phyloP scores from a whole-genome alignment of 2,888 invertebrate species.

The Argyra leucocephala region DNA sequence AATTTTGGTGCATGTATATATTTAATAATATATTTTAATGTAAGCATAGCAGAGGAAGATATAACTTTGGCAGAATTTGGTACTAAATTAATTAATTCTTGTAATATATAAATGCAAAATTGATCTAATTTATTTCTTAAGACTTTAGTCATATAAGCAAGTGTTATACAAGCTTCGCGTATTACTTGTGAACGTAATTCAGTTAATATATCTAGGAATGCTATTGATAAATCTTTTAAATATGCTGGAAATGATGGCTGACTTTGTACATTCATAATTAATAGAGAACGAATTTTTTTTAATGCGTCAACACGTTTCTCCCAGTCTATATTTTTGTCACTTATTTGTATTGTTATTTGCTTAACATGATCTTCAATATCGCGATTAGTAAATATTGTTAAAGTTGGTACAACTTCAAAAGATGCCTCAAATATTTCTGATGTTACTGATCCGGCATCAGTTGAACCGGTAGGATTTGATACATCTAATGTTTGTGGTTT shows the following conservation, averaged over 20 bases:
- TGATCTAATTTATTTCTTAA: constrained; percentile 75
- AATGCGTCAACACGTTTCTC: constrained; percentile 88
- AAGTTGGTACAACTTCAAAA: constrained; percentile 73
- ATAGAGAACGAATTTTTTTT: constrained; percentile 72
- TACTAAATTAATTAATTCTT: constrained; percentile 76
- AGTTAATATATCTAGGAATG: constrained; percentile 72
- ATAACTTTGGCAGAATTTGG: constrained; percentile 95
- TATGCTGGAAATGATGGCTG: constrained; percentile 60
- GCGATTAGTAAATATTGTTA: constrained; percentile 71
- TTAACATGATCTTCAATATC: constrained; percentile 77
- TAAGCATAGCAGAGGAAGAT: constrained; percentile 76
- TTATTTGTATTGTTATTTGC: constrained; percentile 61
- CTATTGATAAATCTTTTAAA: constrained; percentile 68
- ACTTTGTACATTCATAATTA: constrained; percentile 67
- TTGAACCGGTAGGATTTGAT: constrained; percentile 22
- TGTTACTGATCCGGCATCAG: constrained; percentile 77
- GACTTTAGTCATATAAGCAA: constrained; percentile 82
- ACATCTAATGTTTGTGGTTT: constrained; percentile 34
- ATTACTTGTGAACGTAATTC: constrained; percentile 83
- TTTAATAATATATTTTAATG: constrained; percentile 78
- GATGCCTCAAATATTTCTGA: constrained; percentile 76
- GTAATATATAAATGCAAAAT: constrained; percentile 73
- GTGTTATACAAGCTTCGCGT: constrained; percentile 89
- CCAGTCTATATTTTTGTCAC: constrained; percentile 82
- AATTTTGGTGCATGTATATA: constrained; percentile 72